Percentiles rank a stretch among this genome's conserved stretches.
phyloP scores from a whole-genome alignment of 92 coral and sea anemone species.

The Epizoanthus stellaris region DNA sequence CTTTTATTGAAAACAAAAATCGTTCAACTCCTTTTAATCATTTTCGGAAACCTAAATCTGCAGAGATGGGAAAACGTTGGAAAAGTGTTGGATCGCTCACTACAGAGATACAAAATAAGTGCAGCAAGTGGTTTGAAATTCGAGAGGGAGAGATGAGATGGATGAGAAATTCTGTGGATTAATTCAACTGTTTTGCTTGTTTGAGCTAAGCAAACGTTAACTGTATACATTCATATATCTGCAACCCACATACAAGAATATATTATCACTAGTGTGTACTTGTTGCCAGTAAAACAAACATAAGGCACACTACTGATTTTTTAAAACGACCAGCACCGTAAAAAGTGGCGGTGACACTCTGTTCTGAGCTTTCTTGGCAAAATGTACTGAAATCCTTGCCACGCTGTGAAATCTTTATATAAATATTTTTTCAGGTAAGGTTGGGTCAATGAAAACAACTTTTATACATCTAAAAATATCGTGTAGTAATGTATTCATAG shows the following conservation, averaged over 20 bases:
- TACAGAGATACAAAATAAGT: slow-evolving; percentile 73
- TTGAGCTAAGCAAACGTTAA: background rate
- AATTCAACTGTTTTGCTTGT: background rate
- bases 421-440: no score
- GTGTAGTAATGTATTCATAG: no score
- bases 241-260: background rate
- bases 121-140: slow-evolving; percentile 75
- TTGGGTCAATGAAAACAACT: no score
- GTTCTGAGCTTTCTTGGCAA: no score
- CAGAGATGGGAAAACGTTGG: slow-evolving; percentile 48
- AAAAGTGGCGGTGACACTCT: no score
- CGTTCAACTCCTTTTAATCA: background rate
- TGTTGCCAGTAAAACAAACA: no score
- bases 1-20: background rate
- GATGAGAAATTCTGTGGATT: slow-evolving; percentile 6
- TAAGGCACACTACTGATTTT: no score
- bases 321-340: no score
- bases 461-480: no score
- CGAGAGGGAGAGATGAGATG: slow-evolving; percentile 45
- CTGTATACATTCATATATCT: background rate
- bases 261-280: background rate
- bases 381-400: no score
- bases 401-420: no score
- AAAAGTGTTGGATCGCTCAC: slow-evolving; percentile 69
- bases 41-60: background rate